Conservation (phyloP, 2,797 vertebrate species). For the Arremon brunneinucha region DNA sequence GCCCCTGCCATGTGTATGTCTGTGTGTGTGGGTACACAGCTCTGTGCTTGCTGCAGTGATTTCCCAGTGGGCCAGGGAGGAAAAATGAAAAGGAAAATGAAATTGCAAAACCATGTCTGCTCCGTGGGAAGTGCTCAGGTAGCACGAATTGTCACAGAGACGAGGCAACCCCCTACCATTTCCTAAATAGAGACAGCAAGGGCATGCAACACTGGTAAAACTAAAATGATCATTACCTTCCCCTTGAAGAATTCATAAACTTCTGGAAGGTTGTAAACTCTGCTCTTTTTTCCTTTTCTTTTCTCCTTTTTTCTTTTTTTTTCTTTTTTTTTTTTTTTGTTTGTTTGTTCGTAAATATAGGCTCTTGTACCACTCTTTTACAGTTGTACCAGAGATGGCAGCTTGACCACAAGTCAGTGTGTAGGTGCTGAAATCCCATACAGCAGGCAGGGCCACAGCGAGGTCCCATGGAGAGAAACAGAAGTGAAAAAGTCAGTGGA, state of each 20-base stretch:
- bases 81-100: constrained; percentile 12
- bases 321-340: no score
- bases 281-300: background rate
- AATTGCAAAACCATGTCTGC: background rate
- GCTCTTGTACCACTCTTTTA: background rate
- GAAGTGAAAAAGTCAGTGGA: background rate
- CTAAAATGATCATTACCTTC: background rate
- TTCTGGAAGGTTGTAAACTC: background rate
- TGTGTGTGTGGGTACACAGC: background rate
- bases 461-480: background rate
- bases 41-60: background rate
- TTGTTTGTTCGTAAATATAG: background rate
- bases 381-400: background rate
- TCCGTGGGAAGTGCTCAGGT: constrained; percentile 26
- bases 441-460: background rate
- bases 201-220: background rate
- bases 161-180: background rate
- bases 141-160: constrained; percentile 23
- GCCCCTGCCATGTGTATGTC: background rate
- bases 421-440: background rate
- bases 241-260: background rate
- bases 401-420: background rate
- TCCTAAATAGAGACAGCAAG: constrained; percentile 48
- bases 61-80: background rate
- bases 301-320: background rate